Base-by-base conservation (phyloP, 2,113 vertebrate genomes). In the Phalacrocorax carbo region DNA sequence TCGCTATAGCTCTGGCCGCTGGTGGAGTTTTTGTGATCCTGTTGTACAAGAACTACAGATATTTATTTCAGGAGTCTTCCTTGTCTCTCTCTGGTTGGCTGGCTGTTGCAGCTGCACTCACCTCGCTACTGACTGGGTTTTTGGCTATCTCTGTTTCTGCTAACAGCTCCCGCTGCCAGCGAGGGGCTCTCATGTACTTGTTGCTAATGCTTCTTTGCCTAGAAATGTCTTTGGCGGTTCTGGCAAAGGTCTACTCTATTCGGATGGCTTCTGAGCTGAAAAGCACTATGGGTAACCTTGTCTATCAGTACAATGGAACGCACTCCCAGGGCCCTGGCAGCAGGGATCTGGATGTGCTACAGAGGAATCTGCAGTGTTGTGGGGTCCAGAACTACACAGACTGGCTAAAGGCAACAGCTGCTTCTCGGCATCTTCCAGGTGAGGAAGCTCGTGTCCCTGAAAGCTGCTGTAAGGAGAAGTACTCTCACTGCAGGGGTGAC, bases 181-280 rank as follows among this genome's bases (percentile, higher is more conserved):
- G 95, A 72, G 97, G 97, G 30, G 14, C 18, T 75, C 30, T 97
- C 5, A 96, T 97, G 96, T 96, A 95, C 51, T 92, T 96, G 30
- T 42, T 97, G 34, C 8, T 97, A 16, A 13, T 98, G 23, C 73
- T 98, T 42, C 23, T 97, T 55, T 97, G 97, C 68, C 44, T 97
- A 27, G 88, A 91, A 93, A 9, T 13, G 2, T 96, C 97, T 87
- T 95, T 34, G 4, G 82, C 32, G 4, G 13, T 85, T 55, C 40
- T 97, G 82, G 52, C 29, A 13, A 5, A 1, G 7, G 12, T 44
- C 7, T 95, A 93, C 29, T 60, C 7, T 38, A 4, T 23, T 49
- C 6, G 1, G 34, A 22, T 40, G 13, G 1, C 82, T 64, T 58
- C 86, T 88, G 88, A 96, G 9, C 29, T 96, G 65, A 34, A 94